Evolutionary conservation across 2,888 invertebrate species (phyloP).

Genomic region (Orthosia gothica): DNA sequence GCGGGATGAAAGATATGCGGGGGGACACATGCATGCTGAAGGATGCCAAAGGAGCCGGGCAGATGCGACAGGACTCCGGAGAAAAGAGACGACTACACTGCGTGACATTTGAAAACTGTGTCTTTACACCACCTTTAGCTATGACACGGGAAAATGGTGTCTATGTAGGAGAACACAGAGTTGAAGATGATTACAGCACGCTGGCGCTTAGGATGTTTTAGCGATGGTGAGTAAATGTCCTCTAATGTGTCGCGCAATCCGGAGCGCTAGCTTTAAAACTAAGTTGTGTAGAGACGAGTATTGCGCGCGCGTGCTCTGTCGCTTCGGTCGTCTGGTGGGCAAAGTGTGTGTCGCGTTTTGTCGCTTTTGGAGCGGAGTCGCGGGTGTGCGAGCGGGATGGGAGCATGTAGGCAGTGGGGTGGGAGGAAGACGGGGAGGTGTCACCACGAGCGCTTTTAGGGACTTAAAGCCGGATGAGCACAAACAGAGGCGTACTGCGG

Average conservation of each 20-base stretch:
- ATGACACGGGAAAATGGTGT: conserved; percentile 59
- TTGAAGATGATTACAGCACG: conserved; percentile 59
- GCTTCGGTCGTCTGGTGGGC: conserved; percentile 81
- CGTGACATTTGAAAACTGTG: conserved; percentile 91
- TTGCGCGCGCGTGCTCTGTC: conserved; percentile 77
- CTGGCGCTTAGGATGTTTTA: conserved; percentile 75
- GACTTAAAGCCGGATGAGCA: conserved; percentile 85
- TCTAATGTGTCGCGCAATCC: conserved; percentile 90
- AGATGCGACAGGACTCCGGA: conserved; percentile 91
- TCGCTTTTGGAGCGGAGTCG: conserved; percentile 83
- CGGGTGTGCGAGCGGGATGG: conserved; percentile 85
- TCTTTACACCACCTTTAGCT: conserved; percentile 86
- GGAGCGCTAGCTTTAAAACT: conserved; percentile 84
- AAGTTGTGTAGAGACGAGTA: conserved; percentile 80
- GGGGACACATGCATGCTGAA: conserved; percentile 88
- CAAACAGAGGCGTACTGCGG: conserved; percentile 81
- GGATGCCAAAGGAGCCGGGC: conserved; percentile 90
- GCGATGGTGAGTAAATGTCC: conserved; percentile 79
- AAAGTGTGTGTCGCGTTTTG: conserved; percentile 87
- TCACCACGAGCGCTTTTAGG: conserved; percentile 89
- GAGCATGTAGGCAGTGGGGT: conserved; percentile 75
- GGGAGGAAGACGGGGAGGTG: conserved; percentile 88
- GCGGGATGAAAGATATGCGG: conserved; percentile 90
- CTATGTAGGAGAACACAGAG: conserved; percentile 55
- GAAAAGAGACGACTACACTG: conserved; percentile 91